Evolutionary conservation across 53 echinoderm and acorn worm species (phyloP).

Genomic region (Patiria pectinifera): DNA sequence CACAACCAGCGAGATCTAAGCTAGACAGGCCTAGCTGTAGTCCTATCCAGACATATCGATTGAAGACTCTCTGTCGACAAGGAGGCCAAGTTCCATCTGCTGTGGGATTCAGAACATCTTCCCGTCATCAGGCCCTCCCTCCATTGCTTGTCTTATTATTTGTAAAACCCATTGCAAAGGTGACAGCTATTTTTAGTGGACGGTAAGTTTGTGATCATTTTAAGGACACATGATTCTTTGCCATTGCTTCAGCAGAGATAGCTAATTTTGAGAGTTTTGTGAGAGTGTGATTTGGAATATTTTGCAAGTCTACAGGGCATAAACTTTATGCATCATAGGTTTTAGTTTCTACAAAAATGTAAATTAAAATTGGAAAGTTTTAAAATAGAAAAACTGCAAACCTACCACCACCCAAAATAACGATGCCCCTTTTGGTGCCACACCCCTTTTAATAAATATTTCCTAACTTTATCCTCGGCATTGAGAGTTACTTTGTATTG

Average conservation of each 20-base stretch:
- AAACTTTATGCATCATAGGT: too few relatives aligned
- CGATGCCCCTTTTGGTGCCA: too few relatives aligned
- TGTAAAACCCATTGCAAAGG: slow-evolving; percentile 60
- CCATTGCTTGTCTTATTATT: slow-evolving; percentile 41
- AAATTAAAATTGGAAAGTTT: too few relatives aligned
- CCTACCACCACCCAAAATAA: too few relatives aligned
- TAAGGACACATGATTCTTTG: neutral
- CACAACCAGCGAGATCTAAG: neutral
- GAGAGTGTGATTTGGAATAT: too few relatives aligned
- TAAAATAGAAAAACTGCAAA: too few relatives aligned
- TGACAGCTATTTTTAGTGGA: slow-evolving; percentile 57
- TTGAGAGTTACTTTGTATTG: too few relatives aligned
- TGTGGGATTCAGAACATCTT: slow-evolving; percentile 26
- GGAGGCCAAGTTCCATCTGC: neutral
- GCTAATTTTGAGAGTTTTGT: neutral
- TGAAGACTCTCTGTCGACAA: neutral
- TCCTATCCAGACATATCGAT: neutral
- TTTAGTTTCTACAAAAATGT: too few relatives aligned
- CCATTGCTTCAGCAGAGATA: neutral
- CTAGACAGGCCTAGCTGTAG: neutral
- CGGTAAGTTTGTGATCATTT: slow-evolving; percentile 17
- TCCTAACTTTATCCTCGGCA: too few relatives aligned
- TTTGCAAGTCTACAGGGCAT: too few relatives aligned
- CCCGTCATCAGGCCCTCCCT: slow-evolving; percentile 17
- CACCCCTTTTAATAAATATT: too few relatives aligned